Evolutionary conservation across 1,140 invertebrate species (phyloP), one percentile per base, ranked within the genome.

Genomic region (Drosophila chauvacae): DNA sequence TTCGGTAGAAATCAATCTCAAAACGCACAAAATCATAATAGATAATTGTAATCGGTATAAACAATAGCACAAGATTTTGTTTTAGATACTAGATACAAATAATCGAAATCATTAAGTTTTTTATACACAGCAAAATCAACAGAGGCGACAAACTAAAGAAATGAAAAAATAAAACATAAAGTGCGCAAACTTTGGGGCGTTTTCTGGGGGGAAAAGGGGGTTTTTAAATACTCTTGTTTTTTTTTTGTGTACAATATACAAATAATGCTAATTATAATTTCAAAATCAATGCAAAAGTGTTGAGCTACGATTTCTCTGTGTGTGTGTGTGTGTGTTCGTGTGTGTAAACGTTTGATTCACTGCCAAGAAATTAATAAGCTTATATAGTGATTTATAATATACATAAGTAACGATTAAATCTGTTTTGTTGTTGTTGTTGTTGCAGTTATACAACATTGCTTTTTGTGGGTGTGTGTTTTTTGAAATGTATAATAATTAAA

Each of bases 321-420:
- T 64, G 30, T 59, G 50, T 64, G 30, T 59, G 50, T 30, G 39
- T 74, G 35, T 81, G 57, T 77, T 57, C 50, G 48, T 55, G 45
- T 44, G 50, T 75, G 35, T 81, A 53, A 66, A 35, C 70, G 57
- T 76, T 70, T 81, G 61, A 70, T 80, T 83, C 76, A 88, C 85
- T 86, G 84, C 76, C 66, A 83, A 87, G 65, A 66, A 68, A 68
- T 72, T 62, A 62, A 80, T 87, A 87, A 87, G 76, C 83, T 86
- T 87, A 87, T 63, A 81, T 85, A 85, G 82, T 81, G 77, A 79
- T 86, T 77, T 68, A 87, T 87, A 82, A 87, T 87, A 87, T 87
- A 87, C 83, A 86, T 86, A 86, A 87, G 83, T 87, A 87, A 87
- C 83, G 71, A 88, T 88, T 88, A 81, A 80, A 77, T 85, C 66